Evolutionary conservation across 1,140 invertebrate species (phyloP).

Genomic region (Zaprionus davidi): DNA sequence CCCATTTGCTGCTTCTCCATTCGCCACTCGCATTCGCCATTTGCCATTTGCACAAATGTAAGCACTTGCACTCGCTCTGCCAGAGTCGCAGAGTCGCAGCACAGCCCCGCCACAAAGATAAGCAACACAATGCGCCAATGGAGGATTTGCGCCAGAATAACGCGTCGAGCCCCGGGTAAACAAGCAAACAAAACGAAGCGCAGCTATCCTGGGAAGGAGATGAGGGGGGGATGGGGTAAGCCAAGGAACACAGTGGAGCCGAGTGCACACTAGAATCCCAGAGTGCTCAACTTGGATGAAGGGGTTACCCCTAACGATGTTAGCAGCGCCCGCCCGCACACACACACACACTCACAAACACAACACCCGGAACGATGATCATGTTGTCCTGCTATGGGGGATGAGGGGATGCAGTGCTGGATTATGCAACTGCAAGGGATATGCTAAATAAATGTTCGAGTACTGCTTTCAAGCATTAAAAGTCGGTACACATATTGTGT

Average conservation of each 20-base stretch:
- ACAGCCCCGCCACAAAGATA: conserved; percentile 46
- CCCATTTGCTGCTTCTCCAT: conserved; percentile 12
- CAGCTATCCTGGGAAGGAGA: neutral
- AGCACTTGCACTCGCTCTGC: conserved; percentile 52
- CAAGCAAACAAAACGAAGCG: conserved; percentile 59
- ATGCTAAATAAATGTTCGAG: conserved; percentile 22
- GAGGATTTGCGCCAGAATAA: conserved; percentile 53
- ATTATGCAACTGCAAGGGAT: conserved; percentile 35
- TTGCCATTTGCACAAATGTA: conserved; percentile 61
- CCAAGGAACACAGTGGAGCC: conserved; percentile 2
- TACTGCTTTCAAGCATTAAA: neutral
- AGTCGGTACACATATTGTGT: neutral
- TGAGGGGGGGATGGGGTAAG: neutral
- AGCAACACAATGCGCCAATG: conserved; percentile 70
- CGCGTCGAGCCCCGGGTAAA: conserved; percentile 33
- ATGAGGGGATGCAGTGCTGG: neutral
- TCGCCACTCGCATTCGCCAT: conserved; percentile 20
- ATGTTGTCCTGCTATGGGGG: conserved; percentile 1
- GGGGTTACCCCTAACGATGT: conserved; percentile 59
- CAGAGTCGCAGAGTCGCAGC: conserved; percentile 23
- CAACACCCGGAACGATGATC: conserved; percentile 22
- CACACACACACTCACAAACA: neutral
- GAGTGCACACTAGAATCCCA: conserved; percentile 26
- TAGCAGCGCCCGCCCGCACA: conserved; percentile 37
- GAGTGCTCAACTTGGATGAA: conserved; percentile 32